Percentiles rank a stretch among this genome's conserved stretches.
phyloP scores from a whole-genome alignment of 2,888 invertebrate species.

The Periphyllus acericola region DNA sequence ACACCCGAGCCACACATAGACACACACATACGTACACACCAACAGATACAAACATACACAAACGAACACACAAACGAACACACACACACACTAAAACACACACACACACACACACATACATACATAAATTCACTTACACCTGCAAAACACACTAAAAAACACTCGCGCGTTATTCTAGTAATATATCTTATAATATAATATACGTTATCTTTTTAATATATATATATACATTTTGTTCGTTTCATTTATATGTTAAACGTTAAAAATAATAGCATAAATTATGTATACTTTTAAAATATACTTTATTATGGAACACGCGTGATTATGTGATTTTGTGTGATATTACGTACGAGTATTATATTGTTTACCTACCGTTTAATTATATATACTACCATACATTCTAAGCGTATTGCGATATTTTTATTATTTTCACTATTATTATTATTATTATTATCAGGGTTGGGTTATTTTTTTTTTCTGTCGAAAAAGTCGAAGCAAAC shows the following conservation, averaged over 20 bases:
- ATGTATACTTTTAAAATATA: neutral
- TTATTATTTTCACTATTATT: neutral
- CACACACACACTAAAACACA: neutral
- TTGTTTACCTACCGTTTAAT: neutral
- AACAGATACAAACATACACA: neutral
- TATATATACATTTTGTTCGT: too few species aligned
- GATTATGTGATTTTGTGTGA: neutral
- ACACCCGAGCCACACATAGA: neutral
- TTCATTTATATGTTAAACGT: neutral
- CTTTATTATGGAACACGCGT: neutral
- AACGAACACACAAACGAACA: neutral
- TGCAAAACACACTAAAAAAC: neutral
- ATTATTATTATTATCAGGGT: neutral
- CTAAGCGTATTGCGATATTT: neutral
- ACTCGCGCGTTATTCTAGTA: neutral
- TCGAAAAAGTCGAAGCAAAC: too few species aligned
- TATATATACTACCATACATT: too few species aligned
- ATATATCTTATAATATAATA: neutral
- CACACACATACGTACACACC: neutral
- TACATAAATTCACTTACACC: neutral
- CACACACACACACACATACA: neutral
- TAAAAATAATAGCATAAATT: neutral
- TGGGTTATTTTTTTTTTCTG: neutral
- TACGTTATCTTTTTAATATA: neutral
- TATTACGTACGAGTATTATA: neutral